Evolutionary conservation across 2,888 invertebrate species (phyloP), one percentile per base, ranked within the genome.

Genomic region (Syrista parreyssii): DNA sequence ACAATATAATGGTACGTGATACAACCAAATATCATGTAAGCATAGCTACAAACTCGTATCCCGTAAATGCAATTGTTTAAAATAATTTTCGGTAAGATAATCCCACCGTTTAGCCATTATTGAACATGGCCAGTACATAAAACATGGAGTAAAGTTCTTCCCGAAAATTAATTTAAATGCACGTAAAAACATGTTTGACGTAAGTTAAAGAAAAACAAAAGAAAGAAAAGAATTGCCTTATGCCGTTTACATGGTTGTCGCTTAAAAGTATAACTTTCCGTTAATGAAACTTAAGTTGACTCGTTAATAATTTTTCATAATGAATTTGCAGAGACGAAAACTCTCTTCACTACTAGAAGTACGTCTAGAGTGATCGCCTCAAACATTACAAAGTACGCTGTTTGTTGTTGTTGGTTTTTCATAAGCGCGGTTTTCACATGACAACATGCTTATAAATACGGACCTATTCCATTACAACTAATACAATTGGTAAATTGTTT

Each of bases 391-490:
- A 35, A 74, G 33, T 74, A 34, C 36, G 36, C 30, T 35, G 33
- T 23, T 71, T 32, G 71, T 30, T 15, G 23, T 33, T 32, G 33
- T 71, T 71, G 71, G 30, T 30, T 71, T 23, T 71, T 23, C 71
- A 33, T 71, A 71, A 32, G 71, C 23, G 71, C 30, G 33, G 11
- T 71, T 31, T 32, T 71, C 9, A 33, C 33, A 71, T 71, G 31
- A 31, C 33, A 71, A 30, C 74, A 74, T 34, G 74, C 74, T 35
- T 77, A 77, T 35, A 68, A 77, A 75, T 77, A 74, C 68, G 75
- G 77, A 77, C 34, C 77, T 68, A 68, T 68, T 77, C 75, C 36
- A 74, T 55, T 75, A 77, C 73, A 77, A 35, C 68, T 35, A 74
- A 32, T 75, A 77, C 75, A 68, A 69, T 75, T 72, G 55, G 15